Evolutionary conservation across 2,888 invertebrate genomes (phyloP).

Genomic region (Drosophila longiperda): DNA sequence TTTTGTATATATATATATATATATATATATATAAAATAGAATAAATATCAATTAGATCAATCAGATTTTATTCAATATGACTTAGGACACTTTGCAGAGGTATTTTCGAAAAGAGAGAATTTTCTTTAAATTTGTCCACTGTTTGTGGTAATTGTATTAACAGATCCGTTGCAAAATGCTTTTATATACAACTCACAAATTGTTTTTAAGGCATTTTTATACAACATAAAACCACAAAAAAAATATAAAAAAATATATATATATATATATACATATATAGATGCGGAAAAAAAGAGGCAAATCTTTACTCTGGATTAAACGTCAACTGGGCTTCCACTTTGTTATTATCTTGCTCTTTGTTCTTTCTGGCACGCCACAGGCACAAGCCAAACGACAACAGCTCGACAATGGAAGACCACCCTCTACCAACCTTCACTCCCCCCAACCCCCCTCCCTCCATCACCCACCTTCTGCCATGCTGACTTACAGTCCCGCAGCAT

Average conservation of each 20-base stretch:
- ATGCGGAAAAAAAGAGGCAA: constrained; percentile 1
- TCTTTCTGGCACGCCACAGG: constrained; percentile 32
- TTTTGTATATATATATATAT: not conserved
- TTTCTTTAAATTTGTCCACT: not conserved
- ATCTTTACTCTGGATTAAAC: constrained; percentile 18
- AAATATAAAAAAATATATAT: not conserved
- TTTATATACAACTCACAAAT: constrained; percentile 47
- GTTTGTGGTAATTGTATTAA: constrained; percentile 42
- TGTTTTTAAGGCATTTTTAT: constrained; percentile 24
- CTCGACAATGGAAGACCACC: constrained; percentile 46
- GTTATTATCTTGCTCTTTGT: constrained; percentile 50
- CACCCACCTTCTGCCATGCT: too few relatives aligned
- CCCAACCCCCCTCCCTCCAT: not conserved
- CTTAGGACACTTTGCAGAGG: not conserved
- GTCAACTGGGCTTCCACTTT: constrained; percentile 32
- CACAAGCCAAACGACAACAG: constrained; percentile 47
- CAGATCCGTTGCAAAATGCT: constrained; percentile 29
- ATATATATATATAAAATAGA: too few relatives aligned
- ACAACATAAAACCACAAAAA: constrained; percentile 2
- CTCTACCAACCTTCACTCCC: not conserved
- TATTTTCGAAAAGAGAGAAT: not conserved
- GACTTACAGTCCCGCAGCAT: too few relatives aligned
- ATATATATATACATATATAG: not conserved
- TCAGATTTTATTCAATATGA: not conserved
- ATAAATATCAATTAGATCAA: not conserved